Evolutionary conservation across 2,797 vertebrate species (phyloP).

Genomic region (Petrocephalus sullivani): DNA sequence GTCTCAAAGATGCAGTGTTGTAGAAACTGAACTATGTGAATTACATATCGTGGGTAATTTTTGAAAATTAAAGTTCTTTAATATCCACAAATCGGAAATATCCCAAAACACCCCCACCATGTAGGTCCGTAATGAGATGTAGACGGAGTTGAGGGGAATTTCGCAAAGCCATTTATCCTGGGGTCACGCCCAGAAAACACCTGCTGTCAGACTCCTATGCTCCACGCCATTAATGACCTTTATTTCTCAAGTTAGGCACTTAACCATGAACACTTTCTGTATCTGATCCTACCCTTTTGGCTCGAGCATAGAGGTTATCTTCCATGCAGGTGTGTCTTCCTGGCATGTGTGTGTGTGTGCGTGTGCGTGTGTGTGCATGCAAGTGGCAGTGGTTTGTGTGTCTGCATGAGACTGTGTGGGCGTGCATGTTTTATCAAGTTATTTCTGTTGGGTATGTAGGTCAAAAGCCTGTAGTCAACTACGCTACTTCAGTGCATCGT

Average conservation of each 20-base stretch:
- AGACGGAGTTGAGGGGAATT: not conserved
- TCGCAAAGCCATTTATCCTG: not conserved
- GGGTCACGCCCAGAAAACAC: not conserved
- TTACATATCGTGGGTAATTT: not conserved
- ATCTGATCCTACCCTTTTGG: not conserved
- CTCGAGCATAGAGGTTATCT: not conserved
- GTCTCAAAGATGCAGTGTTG: not conserved
- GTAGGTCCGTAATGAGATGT: not conserved
- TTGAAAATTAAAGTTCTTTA: too few relatives aligned
- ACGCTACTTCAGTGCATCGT: constrained; percentile 33
- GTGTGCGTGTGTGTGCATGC: constrained; percentile 14
- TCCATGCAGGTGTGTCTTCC: not conserved
- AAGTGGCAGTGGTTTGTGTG: not conserved
- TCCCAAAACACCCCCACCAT: not conserved
- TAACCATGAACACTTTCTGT: not conserved
- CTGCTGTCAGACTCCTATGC: not conserved
- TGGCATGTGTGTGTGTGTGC: constrained; percentile 20
- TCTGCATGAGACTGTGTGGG: constrained; percentile 14
- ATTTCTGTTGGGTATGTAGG: constrained; percentile 45
- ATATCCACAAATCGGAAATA: not conserved
- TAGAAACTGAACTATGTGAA: not conserved
- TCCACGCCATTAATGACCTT: not conserved
- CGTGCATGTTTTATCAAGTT: constrained; percentile 26
- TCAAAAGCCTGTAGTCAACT: constrained; percentile 52
- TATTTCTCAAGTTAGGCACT: not conserved